phyloP scores from a whole-genome alignment of 2,888 invertebrate species.

The Leucoma salicis region DNA sequence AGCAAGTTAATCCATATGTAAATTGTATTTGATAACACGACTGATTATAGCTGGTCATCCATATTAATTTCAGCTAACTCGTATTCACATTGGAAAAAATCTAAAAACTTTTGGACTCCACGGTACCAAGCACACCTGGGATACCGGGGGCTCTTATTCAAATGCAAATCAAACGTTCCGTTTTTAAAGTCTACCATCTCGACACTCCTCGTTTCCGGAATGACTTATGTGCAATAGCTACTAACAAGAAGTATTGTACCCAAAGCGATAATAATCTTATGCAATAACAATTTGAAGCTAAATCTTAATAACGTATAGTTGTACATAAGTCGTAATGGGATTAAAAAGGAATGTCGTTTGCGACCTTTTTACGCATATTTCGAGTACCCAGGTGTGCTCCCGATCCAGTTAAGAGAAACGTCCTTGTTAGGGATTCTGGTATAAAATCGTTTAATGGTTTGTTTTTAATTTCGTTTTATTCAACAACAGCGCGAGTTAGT shows the following conservation, averaged over 20 bases:
- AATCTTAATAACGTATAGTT: slow-evolving; percentile 24
- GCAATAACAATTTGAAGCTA: slow-evolving; percentile 10
- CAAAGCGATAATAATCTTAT: slow-evolving; percentile 42
- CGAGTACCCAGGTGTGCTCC: slow-evolving; percentile 82
- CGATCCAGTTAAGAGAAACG: slow-evolving; percentile 81
- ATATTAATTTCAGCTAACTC: slow-evolving; percentile 56
- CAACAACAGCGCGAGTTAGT: slow-evolving; percentile 62
- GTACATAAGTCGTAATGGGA: slow-evolving; percentile 42
- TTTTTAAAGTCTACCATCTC: slow-evolving; percentile 82
- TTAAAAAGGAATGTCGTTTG: slow-evolving; percentile 60
- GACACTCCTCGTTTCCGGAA: slow-evolving; percentile 77
- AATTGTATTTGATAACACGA: slow-evolving; percentile 45
- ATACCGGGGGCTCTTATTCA: slow-evolving; percentile 81
- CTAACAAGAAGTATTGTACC: slow-evolving; percentile 42
- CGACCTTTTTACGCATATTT: slow-evolving; percentile 78
- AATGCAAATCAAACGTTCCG: slow-evolving; percentile 83
- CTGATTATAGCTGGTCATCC: slow-evolving; percentile 64
- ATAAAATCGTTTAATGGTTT: slow-evolving; percentile 81
- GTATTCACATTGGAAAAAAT: slow-evolving; percentile 39
- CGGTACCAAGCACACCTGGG: slow-evolving; percentile 78
- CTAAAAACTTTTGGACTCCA: slow-evolving; percentile 62
- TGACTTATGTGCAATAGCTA: slow-evolving; percentile 74
- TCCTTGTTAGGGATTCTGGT: slow-evolving; percentile 80
- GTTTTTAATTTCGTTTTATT: slow-evolving; percentile 80
- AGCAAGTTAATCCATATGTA: slow-evolving; percentile 47